Conservation (phyloP, 2,797 vertebrate genomes). For the Pseudopleuronectes americanus region DNA sequence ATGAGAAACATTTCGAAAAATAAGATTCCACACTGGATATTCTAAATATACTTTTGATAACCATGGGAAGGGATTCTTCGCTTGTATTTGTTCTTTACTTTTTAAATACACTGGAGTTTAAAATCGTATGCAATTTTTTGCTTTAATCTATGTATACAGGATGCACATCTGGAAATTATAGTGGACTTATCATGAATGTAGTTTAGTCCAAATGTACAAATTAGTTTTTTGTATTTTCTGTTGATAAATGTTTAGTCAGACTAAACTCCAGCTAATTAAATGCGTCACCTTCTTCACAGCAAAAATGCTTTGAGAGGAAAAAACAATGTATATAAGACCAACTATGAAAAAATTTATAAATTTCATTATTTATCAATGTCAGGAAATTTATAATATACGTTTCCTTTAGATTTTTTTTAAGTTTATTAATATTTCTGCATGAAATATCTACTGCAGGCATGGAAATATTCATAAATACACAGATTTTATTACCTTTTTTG, state of each 20-base stretch:
- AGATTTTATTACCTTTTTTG: neutral
- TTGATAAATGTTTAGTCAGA: no score
- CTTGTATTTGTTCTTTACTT: no score
- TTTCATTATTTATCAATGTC: constrained; percentile 3
- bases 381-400: neutral
- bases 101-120: neutral
- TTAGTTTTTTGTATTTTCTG: neutral
- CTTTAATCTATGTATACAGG: neutral
- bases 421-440: neutral
- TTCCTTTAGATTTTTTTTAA: neutral
- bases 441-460: constrained; percentile 9
- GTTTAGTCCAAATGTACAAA: no score
- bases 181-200: neutral
- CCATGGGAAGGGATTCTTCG: no score
- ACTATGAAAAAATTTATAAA: no score
- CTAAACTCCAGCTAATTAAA: neutral
- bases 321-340: neutral
- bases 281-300: neutral
- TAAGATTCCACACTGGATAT: no score
- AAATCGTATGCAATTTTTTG: neutral
- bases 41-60: no score
- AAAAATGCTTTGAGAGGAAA: neutral
- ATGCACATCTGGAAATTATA: neutral
- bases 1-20: no score
- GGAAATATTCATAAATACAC: constrained; percentile 15